Base-by-base conservation (phyloP, 1,140 invertebrate genomes). In the Dicyema japonicum region DNA sequence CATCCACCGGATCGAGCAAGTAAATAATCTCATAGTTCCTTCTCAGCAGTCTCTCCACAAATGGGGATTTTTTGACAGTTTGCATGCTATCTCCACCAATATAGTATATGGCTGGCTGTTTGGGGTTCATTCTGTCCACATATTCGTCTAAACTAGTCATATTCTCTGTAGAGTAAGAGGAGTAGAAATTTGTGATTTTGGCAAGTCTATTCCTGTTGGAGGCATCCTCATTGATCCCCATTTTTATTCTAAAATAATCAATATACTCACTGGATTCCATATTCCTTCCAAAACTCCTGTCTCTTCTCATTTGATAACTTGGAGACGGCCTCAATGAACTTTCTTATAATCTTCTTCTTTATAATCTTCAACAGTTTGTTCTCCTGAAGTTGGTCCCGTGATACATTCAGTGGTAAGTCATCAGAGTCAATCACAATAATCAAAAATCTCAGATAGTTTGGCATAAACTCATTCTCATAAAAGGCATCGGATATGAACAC, bases 401-500 rank as follows among this genome's bases (percentile, higher is more conserved):
- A 85, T 9, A 97, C 85, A 50, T 97, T 97, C 28, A 97, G 55
- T 3, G 88, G 88, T 30, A 97, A 56, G 57, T 97, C 88, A 53
- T 97, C 88, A 11, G 75, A 85, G 51, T 97, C 88, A 15, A 94
- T 42, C 32, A 97, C 69, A 39, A 88, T 88, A 36, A 68, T 64
- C 27, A 88, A 61, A 44, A 97, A 97, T 26, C 60, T 67, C 32
- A 97, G 57, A 46, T 92, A 97, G 46, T 78, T 90, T 26, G 88
- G 85, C 66, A 97, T 75, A 67, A 97, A 76, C 41, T 97, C 85
- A 42, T 78, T 76, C n/a, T n/a, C n/a, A n/a, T n/a, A n/a, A 55
- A 94, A 92, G 56, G 94, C 76, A 40, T 97, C 85, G 9, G 82
- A 92, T 46, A 97, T 97, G 51, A 97, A 97, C 9, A 94, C 82